Evolutionary conservation across 2,113 vertebrate genomes (phyloP), one percentile per base, ranked within the genome.

Genomic region (Dolichotis patagonum): DNA sequence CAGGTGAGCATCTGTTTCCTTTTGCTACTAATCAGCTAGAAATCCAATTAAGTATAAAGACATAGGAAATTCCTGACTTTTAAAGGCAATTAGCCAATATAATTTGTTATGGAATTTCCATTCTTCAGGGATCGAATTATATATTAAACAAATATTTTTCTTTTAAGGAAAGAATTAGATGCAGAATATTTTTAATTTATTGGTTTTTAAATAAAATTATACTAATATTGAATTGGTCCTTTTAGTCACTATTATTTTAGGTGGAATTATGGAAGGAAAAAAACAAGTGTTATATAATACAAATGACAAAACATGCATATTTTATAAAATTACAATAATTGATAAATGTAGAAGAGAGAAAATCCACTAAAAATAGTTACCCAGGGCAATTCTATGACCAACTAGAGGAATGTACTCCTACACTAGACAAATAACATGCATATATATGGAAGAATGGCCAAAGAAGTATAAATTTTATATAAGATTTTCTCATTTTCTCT

Each of bases 401-500:
- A 14, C 43, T 49, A 86, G 86, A 77, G 30, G 38, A 81, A 94
- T 91, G 11, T 81, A 26, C 7, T 77, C 20, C 65, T 80, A 58
- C 4, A 81, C 52, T 83, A 67, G 28, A 88, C 54, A 82, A 83
- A 96, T 56, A 91, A 35, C 41, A 71, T 83, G 60, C 77, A 95
- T 98, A 82, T 46, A 56, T 90, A 90, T 95, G 85, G 65, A 94
- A 93, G 85, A 92, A 90, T 89, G 62, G 24, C 17, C 71, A 94
- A 90, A 77, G 88, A 94, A 92, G 67, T 94, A 92, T 91, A 96
- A 69, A 93, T 97, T 94, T 86, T 94, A 91, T 88, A 78, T 91
- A 96, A 94, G 93, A 96, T 85, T 97, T 97, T 95, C 94, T 93
- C 90, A 97, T 97, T 96, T 97, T 97, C 62, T 97, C 82, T 92